phyloP scores from a whole-genome alignment of 2,888 invertebrate species.

The Ecliptopera silaceata region DNA sequence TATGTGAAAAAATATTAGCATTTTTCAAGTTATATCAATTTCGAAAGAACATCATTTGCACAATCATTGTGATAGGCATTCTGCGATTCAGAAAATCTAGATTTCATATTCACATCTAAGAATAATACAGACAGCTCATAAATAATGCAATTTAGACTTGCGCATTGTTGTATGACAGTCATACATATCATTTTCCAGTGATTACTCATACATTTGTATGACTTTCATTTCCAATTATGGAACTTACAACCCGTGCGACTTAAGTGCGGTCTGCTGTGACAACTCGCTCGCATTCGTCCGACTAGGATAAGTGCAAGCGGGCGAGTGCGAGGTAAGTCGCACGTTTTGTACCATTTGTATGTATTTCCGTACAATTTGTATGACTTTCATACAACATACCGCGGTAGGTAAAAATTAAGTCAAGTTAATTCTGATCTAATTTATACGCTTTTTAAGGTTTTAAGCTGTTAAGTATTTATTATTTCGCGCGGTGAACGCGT shows the following conservation, averaged over 20 bases:
- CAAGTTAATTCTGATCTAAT: constrained; percentile 64
- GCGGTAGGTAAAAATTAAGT: constrained; percentile 63
- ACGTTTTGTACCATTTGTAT: too few species aligned
- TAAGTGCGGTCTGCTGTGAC: too few species aligned
- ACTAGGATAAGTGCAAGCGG: too few species aligned
- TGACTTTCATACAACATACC: constrained; percentile 43
- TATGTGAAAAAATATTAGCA: too few species aligned
- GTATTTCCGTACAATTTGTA: constrained; percentile 28
- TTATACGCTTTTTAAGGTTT: constrained; percentile 79
- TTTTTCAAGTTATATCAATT: too few species aligned
- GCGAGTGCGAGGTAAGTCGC: too few species aligned
- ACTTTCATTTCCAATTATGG: not conserved
- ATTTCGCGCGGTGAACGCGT: constrained; percentile 47
- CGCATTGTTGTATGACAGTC: constrained; percentile 30
- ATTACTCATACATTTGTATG: constrained; percentile 22
- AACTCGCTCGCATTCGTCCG: too few species aligned
- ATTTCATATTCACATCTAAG: not conserved
- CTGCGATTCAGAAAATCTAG: not conserved
- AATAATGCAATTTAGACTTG: constrained; percentile 23
- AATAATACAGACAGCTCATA: constrained; percentile 27
- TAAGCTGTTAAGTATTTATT: constrained; percentile 79
- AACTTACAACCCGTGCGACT: too few species aligned
- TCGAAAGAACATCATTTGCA: not conserved
- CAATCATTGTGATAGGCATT: not conserved
- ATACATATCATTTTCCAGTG: constrained; percentile 36